A percentile compares a stretch with the other conserved stretches of the same genome.
phyloP scores from a whole-genome alignment of 2,113 vertebrate genomes.

The Sorex fumeus region DNA sequence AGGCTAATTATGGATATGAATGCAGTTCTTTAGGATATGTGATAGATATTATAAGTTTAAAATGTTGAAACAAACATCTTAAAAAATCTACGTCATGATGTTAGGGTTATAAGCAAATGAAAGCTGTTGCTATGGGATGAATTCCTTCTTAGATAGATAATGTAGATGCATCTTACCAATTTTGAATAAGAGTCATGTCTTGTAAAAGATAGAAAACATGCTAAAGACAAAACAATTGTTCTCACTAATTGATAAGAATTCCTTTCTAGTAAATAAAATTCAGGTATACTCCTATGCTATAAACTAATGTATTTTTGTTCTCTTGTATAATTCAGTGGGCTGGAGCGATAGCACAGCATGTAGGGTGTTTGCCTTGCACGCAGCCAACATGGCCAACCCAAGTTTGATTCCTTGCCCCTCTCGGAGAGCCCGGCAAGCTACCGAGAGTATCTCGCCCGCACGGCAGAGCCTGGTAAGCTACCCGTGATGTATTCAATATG shows the following conservation, averaged over 20 bases:
- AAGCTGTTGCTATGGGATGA: background rate
- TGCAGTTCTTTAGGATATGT: background rate
- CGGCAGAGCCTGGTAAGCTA: no score
- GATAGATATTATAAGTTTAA: background rate
- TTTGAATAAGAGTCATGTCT: background rate
- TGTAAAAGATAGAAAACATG: background rate
- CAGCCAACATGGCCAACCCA: no score
- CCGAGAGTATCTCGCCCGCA: no score
- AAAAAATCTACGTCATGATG: background rate
- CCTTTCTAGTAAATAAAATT: conserved; percentile 1
- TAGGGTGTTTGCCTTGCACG: no score
- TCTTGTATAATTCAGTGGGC: background rate
- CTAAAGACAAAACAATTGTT: background rate
- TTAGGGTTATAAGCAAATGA: conserved; percentile 11
- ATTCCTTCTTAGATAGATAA: background rate
- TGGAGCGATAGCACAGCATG: no score
- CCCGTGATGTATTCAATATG: no score
- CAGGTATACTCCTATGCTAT: background rate
- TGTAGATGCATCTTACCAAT: background rate
- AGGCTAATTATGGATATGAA: background rate
- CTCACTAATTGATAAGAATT: background rate
- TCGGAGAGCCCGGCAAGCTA: no score
- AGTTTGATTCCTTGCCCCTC: no score
- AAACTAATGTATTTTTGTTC: conserved; percentile 7
- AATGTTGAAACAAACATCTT: background rate